Evolutionary conservation across 2,113 vertebrate genomes (phyloP).

Genomic region (Lichenostomus cassidix): DNA sequence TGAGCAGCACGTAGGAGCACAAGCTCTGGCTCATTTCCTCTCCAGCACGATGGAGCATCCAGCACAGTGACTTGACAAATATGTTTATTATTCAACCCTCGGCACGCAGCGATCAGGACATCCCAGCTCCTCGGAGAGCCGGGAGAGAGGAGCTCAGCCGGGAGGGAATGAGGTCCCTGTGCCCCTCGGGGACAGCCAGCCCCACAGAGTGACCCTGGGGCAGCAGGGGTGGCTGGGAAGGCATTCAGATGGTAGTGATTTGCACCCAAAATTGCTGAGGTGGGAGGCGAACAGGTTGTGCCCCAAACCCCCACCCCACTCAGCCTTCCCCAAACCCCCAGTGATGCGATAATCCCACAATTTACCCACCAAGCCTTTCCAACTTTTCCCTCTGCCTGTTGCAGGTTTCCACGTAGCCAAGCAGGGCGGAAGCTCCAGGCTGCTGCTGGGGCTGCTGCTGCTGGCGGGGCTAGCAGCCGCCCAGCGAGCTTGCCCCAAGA

Average conservation of each 20-base stretch:
- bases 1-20: neutral
- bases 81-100: slow-evolving; percentile 53
- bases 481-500: slow-evolving; percentile 91
- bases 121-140: neutral
- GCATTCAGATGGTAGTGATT: neutral
- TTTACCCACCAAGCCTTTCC: slow-evolving; percentile 15
- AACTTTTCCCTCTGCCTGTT: slow-evolving; percentile 23
- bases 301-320: neutral
- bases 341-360: neutral
- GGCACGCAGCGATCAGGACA: neutral
- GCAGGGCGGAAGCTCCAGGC: slow-evolving; percentile 82
- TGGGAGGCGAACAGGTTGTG: neutral
- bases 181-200: neutral
- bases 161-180: neutral
- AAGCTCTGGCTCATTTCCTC: slow-evolving; percentile 37
- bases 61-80: slow-evolving; percentile 66
- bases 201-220: neutral
- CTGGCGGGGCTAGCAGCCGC: slow-evolving; percentile 78
- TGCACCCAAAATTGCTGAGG: neutral
- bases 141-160: neutral
- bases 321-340: neutral
- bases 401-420: slow-evolving; percentile 76
- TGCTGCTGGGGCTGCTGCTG: slow-evolving; percentile 82
- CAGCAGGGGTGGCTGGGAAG: neutral
- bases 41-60: slow-evolving; percentile 24